Evolutionary conservation across 2,888 invertebrate genomes (phyloP).

Genomic region (Ypsolopha scabrella): DNA sequence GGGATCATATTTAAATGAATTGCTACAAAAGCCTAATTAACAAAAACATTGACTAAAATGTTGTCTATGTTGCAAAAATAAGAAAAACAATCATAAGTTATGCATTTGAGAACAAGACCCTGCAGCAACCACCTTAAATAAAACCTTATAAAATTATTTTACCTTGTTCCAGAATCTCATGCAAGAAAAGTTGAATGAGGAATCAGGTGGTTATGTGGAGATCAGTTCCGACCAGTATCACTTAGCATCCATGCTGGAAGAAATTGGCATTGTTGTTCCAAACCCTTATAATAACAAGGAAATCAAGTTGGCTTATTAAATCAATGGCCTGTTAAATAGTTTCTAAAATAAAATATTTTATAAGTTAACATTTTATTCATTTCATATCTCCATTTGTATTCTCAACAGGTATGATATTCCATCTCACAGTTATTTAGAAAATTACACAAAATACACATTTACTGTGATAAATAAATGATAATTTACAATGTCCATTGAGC

Average conservation of each 20-base stretch:
- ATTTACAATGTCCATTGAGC: too few species aligned
- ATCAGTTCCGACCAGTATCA: constrained; percentile 34
- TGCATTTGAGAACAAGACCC: too few species aligned
- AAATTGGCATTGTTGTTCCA: constrained; percentile 36
- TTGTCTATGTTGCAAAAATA: too few species aligned
- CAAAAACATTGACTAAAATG: too few species aligned
- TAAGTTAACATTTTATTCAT: neutral
- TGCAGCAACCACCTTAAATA: too few species aligned
- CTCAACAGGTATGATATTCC: neutral
- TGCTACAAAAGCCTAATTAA: neutral
- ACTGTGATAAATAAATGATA: too few species aligned
- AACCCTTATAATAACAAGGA: constrained; percentile 50
- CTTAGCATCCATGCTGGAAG: constrained; percentile 33
- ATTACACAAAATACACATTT: neutral
- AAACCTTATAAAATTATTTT: too few species aligned
- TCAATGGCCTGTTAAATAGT: neutral
- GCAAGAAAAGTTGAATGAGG: constrained; percentile 26
- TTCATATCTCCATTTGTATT: neutral
- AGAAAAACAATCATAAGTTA: too few species aligned
- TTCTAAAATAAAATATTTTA: neutral
- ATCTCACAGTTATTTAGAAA: neutral
- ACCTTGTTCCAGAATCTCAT: constrained; percentile 35
- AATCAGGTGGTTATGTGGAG: constrained; percentile 34
- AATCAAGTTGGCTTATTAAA: constrained; percentile 39
- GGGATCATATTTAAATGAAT: neutral